These are phyloP conservation scores for Canis aureus DNA, from an alignment of 2,113 vertebrate species.

Conservation along the genomic window DNA sequence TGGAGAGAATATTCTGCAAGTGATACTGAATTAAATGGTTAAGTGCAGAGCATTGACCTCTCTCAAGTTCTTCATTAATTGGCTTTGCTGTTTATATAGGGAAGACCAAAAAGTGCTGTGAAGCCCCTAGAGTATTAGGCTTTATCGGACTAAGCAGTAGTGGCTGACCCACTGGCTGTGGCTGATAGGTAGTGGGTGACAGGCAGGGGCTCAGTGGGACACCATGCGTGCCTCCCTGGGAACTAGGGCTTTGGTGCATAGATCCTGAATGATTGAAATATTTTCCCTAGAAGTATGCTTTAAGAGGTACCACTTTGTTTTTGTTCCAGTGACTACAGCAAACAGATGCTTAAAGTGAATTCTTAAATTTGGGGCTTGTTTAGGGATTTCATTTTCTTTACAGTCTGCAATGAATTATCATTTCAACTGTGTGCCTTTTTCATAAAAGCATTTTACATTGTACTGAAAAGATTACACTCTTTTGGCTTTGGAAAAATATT, in stretches of 20 bases:
- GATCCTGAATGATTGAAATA: background rate
- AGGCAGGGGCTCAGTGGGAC: background rate
- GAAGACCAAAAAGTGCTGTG: background rate
- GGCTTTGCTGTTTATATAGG: background rate
- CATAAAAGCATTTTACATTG: conserved; percentile 75
- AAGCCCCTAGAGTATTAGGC: background rate
- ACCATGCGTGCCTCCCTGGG: background rate
- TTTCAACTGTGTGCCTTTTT: conserved; percentile 74
- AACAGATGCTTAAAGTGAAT: conserved; percentile 14
- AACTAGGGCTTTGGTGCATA: background rate
- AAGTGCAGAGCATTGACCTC: background rate
- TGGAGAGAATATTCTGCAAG: background rate
- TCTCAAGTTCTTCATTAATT: background rate
- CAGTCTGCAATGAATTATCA: conserved; percentile 9
- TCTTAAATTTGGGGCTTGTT: conserved; percentile 47
- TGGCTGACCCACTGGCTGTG: background rate
- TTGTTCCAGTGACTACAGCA: background rate
- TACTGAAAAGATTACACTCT: conserved; percentile 78
- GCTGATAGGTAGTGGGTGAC: background rate
- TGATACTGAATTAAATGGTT: background rate
- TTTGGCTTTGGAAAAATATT: conserved; percentile 81
- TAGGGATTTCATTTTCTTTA: conserved; percentile 71
- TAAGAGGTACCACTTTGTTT: conserved; percentile 5
- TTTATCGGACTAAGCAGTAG: background rate
- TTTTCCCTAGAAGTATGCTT: conserved; percentile 22